phyloP scores from a whole-genome alignment of 1,140 invertebrate genomes.

The Lasioglossum albipes region DNA sequence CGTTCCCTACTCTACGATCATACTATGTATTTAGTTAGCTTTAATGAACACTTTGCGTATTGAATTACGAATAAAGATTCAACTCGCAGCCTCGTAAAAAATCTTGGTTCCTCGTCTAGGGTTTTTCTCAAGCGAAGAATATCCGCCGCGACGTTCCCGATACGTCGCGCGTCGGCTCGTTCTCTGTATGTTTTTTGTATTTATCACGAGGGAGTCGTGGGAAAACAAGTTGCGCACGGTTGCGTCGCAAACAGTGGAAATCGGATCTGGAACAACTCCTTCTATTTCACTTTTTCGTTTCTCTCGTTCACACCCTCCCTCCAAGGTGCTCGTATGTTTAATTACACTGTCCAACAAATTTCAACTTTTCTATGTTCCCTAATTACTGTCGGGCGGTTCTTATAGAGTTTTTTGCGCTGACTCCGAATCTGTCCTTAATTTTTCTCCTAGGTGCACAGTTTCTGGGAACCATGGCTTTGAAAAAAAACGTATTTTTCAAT shows the following conservation, averaged over 20 bases:
- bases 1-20: slow-evolving; percentile 1
- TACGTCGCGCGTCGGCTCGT: not conserved
- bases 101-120: not conserved
- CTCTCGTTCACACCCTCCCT: too few species aligned
- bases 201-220: not conserved
- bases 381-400: too few species aligned
- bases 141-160: not conserved
- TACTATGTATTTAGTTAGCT: slow-evolving; percentile 24
- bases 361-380: too few species aligned
- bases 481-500: too few species aligned
- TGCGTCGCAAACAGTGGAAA: not conserved
- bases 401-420: too few species aligned
- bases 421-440: too few species aligned
- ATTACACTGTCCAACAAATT: too few species aligned
- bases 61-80: slow-evolving; percentile 28
- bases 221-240: not conserved
- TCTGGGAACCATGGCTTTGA: too few species aligned
- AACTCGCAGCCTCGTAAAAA: slow-evolving; percentile 8
- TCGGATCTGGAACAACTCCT: not conserved
- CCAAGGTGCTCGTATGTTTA: not conserved
- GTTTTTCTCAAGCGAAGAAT: not conserved
- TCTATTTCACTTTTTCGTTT: too few species aligned
- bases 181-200: too few species aligned
- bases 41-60: slow-evolving; percentile 38
- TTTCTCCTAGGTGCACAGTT: too few species aligned